A percentile compares a stretch with the other conserved stretches of the same genome.
Conservation (phyloP, 2,888 invertebrate species). For the Oegoconia quadripuncta region DNA sequence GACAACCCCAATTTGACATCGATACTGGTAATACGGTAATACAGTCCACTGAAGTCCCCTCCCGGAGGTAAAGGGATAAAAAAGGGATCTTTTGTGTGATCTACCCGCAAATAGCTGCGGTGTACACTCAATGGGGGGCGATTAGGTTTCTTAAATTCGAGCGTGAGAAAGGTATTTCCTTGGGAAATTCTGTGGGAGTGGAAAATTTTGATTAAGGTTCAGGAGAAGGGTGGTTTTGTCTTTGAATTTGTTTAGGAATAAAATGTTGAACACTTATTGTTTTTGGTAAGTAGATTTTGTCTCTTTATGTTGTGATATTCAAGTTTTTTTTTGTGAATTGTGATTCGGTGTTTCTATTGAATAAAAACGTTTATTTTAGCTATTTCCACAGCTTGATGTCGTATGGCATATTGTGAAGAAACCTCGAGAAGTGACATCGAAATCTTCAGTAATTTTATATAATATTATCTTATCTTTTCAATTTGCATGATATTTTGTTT, state of each 20-base stretch:
- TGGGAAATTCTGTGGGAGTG: constrained; percentile 1
- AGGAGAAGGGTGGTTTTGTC: background rate
- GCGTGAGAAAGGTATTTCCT: constrained; percentile 48
- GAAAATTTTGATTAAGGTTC: background rate
- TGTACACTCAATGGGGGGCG: constrained; percentile 52
- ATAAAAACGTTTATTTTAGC: too few relatives aligned
- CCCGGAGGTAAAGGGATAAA: constrained; percentile 61
- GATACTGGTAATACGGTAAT: constrained; percentile 65
- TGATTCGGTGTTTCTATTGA: too few relatives aligned
- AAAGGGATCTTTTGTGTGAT: constrained; percentile 66
- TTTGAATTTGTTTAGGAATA: background rate
- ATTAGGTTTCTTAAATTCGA: constrained; percentile 51
- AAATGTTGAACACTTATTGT: background rate
- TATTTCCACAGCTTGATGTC: too few relatives aligned
- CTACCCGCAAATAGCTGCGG: constrained; percentile 62
- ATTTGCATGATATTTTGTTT: too few relatives aligned
- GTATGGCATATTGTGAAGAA: too few relatives aligned
- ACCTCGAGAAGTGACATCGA: too few relatives aligned
- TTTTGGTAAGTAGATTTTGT: background rate
- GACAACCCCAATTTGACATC: constrained; percentile 70
- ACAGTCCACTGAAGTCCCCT: constrained; percentile 50
- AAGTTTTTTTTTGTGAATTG: too few relatives aligned
- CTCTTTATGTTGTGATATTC: too few relatives aligned
- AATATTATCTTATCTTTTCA: too few relatives aligned
- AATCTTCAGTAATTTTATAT: too few relatives aligned